These are phyloP conservation scores for Nyctalus aviator DNA, from an alignment of 2,797 vertebrate genomes.

Conservation along the genomic window DNA sequence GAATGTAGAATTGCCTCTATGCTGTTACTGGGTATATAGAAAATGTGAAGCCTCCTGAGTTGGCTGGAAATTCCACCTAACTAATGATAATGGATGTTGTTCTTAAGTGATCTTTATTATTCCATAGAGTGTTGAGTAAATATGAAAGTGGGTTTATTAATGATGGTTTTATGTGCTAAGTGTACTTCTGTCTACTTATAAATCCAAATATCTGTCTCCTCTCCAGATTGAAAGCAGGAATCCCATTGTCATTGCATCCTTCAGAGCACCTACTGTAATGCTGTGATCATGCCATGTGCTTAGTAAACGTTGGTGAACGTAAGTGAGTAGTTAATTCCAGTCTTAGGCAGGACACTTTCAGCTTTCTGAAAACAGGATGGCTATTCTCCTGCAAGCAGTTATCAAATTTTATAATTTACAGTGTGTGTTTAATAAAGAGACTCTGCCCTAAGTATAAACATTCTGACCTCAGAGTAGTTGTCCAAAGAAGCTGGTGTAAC, in stretches of 20 bases:
- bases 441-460: neutral
- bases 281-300: neutral
- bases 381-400: neutral
- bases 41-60: neutral
- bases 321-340: neutral
- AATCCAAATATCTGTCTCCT: neutral
- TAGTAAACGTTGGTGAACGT: slow-evolving; percentile 2
- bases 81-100: neutral
- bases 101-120: slow-evolving; percentile 12
- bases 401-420: neutral
- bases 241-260: neutral
- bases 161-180: neutral
- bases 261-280: neutral
- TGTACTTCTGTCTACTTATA: neutral
- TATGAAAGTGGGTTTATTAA: neutral
- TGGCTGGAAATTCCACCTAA: neutral
- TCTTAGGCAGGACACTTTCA: neutral
- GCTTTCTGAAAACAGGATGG: neutral
- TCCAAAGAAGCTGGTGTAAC: neutral
- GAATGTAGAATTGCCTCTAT: neutral
- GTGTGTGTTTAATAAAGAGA: neutral
- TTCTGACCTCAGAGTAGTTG: neutral
- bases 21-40: neutral
- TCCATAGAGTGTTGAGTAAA: neutral
- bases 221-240: neutral